Percentiles rank a stretch among this genome's conserved stretches.
Evolutionary conservation across 2,113 vertebrate genomes (phyloP).

Genomic region (Nyctibius bracteatus): DNA sequence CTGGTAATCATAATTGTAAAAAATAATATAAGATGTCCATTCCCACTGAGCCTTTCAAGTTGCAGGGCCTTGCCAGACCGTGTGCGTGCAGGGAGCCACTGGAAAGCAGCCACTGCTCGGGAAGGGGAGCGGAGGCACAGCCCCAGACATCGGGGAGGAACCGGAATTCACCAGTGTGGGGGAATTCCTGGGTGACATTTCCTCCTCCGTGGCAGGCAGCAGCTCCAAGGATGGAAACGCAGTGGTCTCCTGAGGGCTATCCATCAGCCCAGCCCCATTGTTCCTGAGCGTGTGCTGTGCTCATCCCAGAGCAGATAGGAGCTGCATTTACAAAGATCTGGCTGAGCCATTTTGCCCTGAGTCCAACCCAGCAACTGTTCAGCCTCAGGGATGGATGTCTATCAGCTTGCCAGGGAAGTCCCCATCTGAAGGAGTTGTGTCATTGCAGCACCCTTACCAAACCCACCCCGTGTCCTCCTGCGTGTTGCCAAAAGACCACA

Average conservation of each 20-base stretch:
- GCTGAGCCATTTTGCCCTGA: not conserved
- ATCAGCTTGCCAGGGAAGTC: not conserved
- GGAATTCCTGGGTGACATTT: not conserved
- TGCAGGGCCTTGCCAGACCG: not conserved
- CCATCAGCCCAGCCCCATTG: not conserved
- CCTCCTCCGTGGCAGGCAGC: not conserved
- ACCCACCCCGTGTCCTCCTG: not conserved
- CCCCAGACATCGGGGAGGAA: not conserved
- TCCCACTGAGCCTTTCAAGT: not conserved
- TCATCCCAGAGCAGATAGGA: not conserved
- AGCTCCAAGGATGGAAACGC: not conserved
- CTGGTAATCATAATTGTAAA: not conserved
- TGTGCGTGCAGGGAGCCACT: not conserved
- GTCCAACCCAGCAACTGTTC: not conserved
- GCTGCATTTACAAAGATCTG: not conserved
- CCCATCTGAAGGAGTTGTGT: not conserved
- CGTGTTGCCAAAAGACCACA: accelerated
- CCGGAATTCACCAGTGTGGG: no score
- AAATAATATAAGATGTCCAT: not conserved
- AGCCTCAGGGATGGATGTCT: not conserved
- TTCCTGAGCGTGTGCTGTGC: not conserved
- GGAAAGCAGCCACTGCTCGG: not conserved
- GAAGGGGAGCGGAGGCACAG: not conserved
- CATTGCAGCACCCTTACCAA: not conserved
- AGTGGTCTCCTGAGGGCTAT: not conserved